Conservation (phyloP, 2,113 vertebrate species). For the Anser brachyrhynchus region DNA sequence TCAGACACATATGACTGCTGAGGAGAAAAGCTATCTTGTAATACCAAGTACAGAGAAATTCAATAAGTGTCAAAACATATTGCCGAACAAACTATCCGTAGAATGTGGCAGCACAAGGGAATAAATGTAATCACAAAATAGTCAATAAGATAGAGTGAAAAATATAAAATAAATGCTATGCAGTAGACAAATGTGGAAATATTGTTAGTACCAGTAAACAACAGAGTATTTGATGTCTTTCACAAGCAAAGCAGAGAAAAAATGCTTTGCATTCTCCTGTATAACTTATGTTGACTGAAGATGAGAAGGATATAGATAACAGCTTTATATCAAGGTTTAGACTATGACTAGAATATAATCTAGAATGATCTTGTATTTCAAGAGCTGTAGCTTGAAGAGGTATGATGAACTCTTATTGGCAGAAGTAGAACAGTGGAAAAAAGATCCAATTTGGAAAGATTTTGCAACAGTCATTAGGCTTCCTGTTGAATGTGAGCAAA, state of each 20-base stretch:
- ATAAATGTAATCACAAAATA: slow-evolving; percentile 37
- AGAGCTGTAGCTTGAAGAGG: not conserved
- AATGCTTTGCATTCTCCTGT: not conserved
- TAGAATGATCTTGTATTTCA: not conserved
- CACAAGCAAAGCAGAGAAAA: not conserved
- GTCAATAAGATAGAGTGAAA: slow-evolving; percentile 44
- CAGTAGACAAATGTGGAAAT: slow-evolving; percentile 4
- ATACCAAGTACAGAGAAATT: slow-evolving; percentile 18
- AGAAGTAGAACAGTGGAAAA: not conserved
- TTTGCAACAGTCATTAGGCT: not conserved
- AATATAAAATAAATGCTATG: slow-evolving; percentile 49
- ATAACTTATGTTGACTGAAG: not conserved
- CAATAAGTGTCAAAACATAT: slow-evolving; percentile 53
- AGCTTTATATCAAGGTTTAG: not conserved
- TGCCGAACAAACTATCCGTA: slow-evolving; percentile 28
- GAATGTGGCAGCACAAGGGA: slow-evolving; percentile 22
- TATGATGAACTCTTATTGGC: not conserved
- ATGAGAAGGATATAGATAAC: not conserved
- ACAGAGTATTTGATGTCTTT: not conserved
- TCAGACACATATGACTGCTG: not conserved
- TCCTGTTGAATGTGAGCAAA: not conserved
- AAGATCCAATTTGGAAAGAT: not conserved
- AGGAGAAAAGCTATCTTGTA: slow-evolving; percentile 38
- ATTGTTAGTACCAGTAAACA: slow-evolving; percentile 27
- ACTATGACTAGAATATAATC: not conserved